Base-by-base conservation (phyloP, 2,888 invertebrate genomes). In the Ophioninae sp. region DNA sequence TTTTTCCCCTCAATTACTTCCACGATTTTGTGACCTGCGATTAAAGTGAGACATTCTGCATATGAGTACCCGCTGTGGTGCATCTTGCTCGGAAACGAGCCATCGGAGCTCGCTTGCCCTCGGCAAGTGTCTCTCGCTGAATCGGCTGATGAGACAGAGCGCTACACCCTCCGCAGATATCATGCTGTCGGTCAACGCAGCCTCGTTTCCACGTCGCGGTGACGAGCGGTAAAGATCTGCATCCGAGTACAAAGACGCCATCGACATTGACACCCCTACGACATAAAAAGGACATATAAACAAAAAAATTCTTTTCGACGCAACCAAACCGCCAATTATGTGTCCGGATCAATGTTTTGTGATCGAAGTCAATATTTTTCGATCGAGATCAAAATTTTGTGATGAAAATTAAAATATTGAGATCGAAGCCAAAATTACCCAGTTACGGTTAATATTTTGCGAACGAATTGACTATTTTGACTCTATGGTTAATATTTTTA, bases 111-210 rank as follows among this genome's bases (percentile, higher is more conserved):
- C 97, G 0, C 96, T 96, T 3, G 97, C 96, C 87, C 96, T 95
- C 0, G 97, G 97, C 74, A 97, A 93, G 89, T 96, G 96, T 88
- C 96, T 95, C 87, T 96, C 96, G 83, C 95, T 96, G 90, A 97
- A 97, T 90, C 95, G 95, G 82, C 96, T 95, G 79, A 97, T 95
- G 37, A 97, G 93, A 30, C 96, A 96, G 23, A 97, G 93, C 9
- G 97, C 97, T 6, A 97, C 96, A 17, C 96, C 95, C 93, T 97
- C 97, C 0, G 97, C 97, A 0, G 96, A 96, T 73, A 95, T 93
- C 64, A 94, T 92, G 87, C 94, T 94, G 3, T 94, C 90, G 10
- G 91, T 91, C 23, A 91, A 87, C 6, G 88, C 88, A 0, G 90
- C 93, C 85, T 94, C 94, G 0, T 93, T 92, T 7, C 91, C 92